Evolutionary conservation across 2,888 invertebrate species (phyloP), one percentile per base, ranked within the genome.

Genomic region (Drosophila prolongata): DNA sequence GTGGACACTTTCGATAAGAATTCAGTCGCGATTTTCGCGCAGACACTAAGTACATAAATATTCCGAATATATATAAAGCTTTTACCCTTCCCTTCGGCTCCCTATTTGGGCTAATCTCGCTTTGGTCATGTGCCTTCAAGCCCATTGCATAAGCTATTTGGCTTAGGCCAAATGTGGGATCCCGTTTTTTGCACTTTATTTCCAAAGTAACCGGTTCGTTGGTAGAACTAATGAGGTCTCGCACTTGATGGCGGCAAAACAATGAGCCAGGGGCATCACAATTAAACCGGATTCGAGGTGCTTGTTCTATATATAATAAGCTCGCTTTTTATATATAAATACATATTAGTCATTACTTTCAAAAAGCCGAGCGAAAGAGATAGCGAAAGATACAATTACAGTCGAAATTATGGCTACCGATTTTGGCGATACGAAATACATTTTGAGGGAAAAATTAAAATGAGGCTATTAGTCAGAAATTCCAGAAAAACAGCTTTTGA

Each of bases 181-280:
- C 19, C 37, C 66, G 47, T 64, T 37, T 50, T 64, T 52, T 72
- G 42, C 55, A 62, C 62, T n/a, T 6, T 16, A 37, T 47, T 61
- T 46, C 5, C 30, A 46, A 27, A 67, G 47, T 47, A 65, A 70
- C 61, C 75, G 75, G 78, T 75, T 76, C 11, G 70, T 64, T 78
- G 78, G 55, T 61, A 75, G 78, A 69, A 75, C 76, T 78, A 76
- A 76, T 78, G 58, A 60, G 43, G 37, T 44, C 40, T 42, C 46
- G 50, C 44, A 34, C 19, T 34, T 47, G 27, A 49, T 49, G 42
- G 24, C 52, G 52, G 19, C 11, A 56, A 42, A 59, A 47, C 59
- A 72, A 56, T 13, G 16, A 8, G 6, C 43, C 78, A 77, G 64
- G 74, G 75, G 56, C 76, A 76, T 55, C 61, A 50, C 75, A 75